Evolutionary conservation across 1,140 invertebrate species (phyloP).

Genomic region (Drosophila malerkotliana): DNA sequence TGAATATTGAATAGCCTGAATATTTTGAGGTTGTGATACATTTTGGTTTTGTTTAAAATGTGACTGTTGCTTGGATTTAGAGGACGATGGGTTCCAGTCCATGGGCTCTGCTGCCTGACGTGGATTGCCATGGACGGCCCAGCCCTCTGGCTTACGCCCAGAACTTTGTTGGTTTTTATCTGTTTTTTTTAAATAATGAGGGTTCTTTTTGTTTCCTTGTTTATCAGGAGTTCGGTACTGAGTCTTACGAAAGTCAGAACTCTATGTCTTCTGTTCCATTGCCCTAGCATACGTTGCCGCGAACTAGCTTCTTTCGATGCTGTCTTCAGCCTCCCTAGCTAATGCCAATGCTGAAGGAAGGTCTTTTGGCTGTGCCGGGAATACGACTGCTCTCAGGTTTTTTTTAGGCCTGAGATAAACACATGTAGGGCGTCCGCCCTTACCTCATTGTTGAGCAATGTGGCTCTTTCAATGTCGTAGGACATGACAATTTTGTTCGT

Average conservation of each 20-base stretch:
- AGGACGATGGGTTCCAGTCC: too few relatives aligned
- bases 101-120: too few relatives aligned
- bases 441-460: too few relatives aligned
- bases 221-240: background rate
- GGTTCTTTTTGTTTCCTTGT: slow-evolving; percentile 1
- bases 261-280: slow-evolving; percentile 1
- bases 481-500: slow-evolving; percentile 2
- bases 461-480: too few relatives aligned
- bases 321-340: background rate
- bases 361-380: background rate
- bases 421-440: background rate
- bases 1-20: too few relatives aligned
- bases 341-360: background rate
- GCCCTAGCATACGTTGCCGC: background rate
- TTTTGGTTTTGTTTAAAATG: too few relatives aligned
- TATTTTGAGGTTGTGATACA: too few relatives aligned
- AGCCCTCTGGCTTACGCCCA: background rate
- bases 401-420: background rate
- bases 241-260: background rate
- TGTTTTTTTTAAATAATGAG: background rate
- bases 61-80: too few relatives aligned
- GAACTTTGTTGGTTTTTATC: slow-evolving; percentile 2
- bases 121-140: too few relatives aligned
- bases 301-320: background rate
- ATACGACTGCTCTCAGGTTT: background rate